Base-by-base conservation (phyloP, 2,888 invertebrate genomes). In the Archips xylosteana region DNA sequence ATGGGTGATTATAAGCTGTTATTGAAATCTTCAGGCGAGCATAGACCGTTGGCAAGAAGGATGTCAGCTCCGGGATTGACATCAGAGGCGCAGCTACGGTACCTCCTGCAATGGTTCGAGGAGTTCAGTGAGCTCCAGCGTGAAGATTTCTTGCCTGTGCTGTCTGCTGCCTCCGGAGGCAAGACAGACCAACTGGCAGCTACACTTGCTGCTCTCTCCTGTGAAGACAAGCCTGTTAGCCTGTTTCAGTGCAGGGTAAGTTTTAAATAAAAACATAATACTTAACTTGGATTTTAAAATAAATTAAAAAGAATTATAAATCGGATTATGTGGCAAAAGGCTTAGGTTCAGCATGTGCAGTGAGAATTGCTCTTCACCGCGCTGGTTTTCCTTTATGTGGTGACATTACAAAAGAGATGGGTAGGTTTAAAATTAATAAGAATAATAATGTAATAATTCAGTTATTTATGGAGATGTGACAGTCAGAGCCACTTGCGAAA, bases 111-210 rank as follows among this genome's bases (percentile, higher is more conserved):
- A 85, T 98, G 98, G 98, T 98, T 98, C 84, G 96, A 96, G 83
- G 98, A 98, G 90, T 98, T 97, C 96, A 98, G 98, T 85, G 98
- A 98, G 85, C 95, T 98, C 87, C 98, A 98, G 87, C 95, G 97
- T 72, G 96, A 96, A 75, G 98, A 98, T 87, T 98, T 98, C 88
- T 86, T 98, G 75, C 96, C 97, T 0, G 95, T 98, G 75, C 90
- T 98, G 60, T 95, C 97, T 45, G 94, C 95, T 4, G 94, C 95
- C 10, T 95, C 95, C 23, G 94, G 95, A 12, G 95, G 95, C 69
- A 95, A 96, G 80, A 95, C 97, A 2, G 97, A 98, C 82, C 97
- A 97, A 67, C 94, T 98, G 51, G 96, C 97, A 39, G 95, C 96
- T 59, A 95, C 96, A 13, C 91, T 97, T 78, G 96, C 96, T 32